These are phyloP conservation scores for Cryptus viduatorius DNA, from an alignment of 2,888 invertebrate species.

Conservation along the genomic window DNA sequence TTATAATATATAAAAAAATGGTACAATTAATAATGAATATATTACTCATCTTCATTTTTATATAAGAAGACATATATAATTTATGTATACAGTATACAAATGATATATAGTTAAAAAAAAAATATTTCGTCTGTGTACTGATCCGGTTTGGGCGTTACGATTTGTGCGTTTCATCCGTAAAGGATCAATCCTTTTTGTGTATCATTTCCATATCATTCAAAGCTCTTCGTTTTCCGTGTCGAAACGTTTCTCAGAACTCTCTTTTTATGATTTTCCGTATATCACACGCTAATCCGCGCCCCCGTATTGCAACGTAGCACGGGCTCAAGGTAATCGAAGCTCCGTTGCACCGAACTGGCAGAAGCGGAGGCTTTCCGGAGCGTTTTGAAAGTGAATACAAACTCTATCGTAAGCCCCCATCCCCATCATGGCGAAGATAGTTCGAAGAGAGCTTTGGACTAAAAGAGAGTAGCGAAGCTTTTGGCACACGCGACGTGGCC, in stretches of 20 bases:
- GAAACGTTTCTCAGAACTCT: slow-evolving; percentile 1
- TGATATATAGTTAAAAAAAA: no score
- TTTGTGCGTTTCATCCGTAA: no score
- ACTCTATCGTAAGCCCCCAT: slow-evolving; percentile 53
- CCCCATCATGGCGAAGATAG: slow-evolving; percentile 24
- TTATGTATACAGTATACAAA: no score
- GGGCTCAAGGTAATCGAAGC: slow-evolving; percentile 55
- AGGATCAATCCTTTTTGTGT: no score
- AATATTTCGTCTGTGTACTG: no score
- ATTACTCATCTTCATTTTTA: no score
- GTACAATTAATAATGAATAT: no score
- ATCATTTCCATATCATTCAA: neutral
- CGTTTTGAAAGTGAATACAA: slow-evolving; percentile 58
- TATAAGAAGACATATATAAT: no score
- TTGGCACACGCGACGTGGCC: slow-evolving; percentile 48
- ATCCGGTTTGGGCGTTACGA: no score
- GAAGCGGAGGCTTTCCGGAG: slow-evolving; percentile 25
- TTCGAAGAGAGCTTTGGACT: slow-evolving; percentile 47
- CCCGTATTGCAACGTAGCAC: slow-evolving; percentile 3
- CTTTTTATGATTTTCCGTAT: neutral
- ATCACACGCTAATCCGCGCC: slow-evolving; percentile 2
- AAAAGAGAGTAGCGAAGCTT: slow-evolving; percentile 27
- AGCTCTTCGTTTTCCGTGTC: neutral
- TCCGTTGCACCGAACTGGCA: neutral
- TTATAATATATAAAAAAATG: no score